Conservation (phyloP, 2,888 invertebrate genomes). For the Pseudococcus viburni region DNA sequence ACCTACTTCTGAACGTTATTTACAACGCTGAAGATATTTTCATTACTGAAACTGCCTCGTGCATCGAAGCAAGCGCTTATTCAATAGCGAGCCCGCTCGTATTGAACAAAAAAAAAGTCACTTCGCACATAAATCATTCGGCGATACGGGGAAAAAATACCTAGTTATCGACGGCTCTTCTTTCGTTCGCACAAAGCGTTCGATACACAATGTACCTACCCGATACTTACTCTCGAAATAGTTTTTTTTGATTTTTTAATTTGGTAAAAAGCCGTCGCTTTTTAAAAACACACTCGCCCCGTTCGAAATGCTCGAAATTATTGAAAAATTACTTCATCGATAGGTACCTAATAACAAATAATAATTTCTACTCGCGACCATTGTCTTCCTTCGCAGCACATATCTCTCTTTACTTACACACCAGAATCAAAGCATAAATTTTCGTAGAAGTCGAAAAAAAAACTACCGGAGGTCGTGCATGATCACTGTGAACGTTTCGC, state of each 20-base stretch:
- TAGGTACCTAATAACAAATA: background rate
- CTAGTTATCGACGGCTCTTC: background rate
- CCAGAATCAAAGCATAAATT: too few species aligned
- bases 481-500: slow-evolving; percentile 44
- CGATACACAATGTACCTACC: too few species aligned
- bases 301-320: background rate
- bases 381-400: slow-evolving; percentile 39
- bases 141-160: background rate
- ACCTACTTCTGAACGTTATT: background rate
- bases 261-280: background rate
- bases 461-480: slow-evolving; percentile 1
- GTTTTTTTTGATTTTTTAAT: background rate
- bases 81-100: background rate
- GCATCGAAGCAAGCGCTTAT: background rate
- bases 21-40: background rate
- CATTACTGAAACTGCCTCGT: background rate
- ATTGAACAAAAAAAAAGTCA: background rate
- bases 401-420: background rate
- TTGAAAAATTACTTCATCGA: background rate
- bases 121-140: slow-evolving; percentile 17
- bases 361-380: background rate
- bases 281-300: background rate
- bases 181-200: slow-evolving; percentile 1
- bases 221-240: background rate
- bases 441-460: background rate